Evolutionary conservation across 1,140 invertebrate genomes (phyloP).

Genomic region (Ditylenchus dipsaci): DNA sequence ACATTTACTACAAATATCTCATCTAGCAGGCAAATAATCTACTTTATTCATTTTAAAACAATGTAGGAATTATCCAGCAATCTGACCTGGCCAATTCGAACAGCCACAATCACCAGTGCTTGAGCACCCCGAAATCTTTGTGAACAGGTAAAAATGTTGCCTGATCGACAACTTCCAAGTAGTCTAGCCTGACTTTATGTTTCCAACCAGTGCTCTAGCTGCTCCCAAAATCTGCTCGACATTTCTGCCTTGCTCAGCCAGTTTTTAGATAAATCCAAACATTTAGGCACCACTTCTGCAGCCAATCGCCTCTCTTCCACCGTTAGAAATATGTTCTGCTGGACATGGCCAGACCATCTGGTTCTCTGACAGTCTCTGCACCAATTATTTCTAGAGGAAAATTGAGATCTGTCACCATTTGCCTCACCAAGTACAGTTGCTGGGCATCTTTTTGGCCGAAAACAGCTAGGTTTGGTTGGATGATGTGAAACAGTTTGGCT

Average conservation of each 20-base stretch:
- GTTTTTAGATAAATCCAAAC: neutral
- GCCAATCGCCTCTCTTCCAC: constrained; percentile 7
- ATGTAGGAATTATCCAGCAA: neutral
- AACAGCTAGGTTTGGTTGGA: constrained; percentile 27
- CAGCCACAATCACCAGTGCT: neutral
- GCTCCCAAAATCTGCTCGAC: neutral
- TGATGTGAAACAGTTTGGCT: constrained; percentile 36
- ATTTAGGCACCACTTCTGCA: constrained; percentile 1
- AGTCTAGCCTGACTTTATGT: constrained; percentile 23
- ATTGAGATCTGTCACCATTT: constrained; percentile 28
- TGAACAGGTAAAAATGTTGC: constrained; percentile 16
- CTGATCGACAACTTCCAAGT: constrained; percentile 24
- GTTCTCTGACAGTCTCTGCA: constrained; percentile 22
- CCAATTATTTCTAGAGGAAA: constrained; percentile 27
- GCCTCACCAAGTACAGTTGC: constrained; percentile 26
- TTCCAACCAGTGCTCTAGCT: neutral
- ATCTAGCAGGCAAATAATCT: no score
- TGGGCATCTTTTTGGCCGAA: constrained; percentile 37
- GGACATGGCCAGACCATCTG: constrained; percentile 30
- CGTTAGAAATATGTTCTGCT: constrained; percentile 21
- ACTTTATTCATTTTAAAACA: neutral
- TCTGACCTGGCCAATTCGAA: neutral
- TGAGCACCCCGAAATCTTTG: neutral
- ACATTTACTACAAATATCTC: no score
- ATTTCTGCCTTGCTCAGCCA: constrained; percentile 1